Base-by-base conservation (phyloP, 2,113 vertebrate genomes). In the Myxocyprinus asiaticus region DNA sequence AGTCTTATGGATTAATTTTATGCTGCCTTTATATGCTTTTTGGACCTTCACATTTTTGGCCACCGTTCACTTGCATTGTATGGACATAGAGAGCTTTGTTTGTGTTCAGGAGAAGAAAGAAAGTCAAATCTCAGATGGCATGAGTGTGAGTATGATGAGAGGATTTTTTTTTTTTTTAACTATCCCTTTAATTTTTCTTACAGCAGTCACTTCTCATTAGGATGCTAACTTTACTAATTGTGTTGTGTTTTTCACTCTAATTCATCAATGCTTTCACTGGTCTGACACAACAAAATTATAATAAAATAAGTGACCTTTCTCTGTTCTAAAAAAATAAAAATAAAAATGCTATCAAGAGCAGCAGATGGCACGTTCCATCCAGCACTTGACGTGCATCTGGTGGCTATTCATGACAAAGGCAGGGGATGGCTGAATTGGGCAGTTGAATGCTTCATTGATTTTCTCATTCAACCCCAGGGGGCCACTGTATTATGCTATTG, bases 331-430 rank as follows among this genome's bases (percentile, higher is more conserved):
- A 33, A 33, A n/a, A n/a, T n/a, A n/a, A n/a, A 33, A 33, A 33
- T 33, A 33, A 33, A 33, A 33, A 33, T 43, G 65, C 48, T 83
- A 79, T 85, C 80, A 51, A 33, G n/a, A 9, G 44, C 56, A 78
- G 59, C 86, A 88, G 87, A 83, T 87, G 87, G 86, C 22, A 11
- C 63, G 55, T 81, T 80, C 67, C 47, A 70, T 76, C 71, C 70
- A 12, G 80, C 78, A 43, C 65, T 66, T 77, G 58, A 61, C 61
- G 44, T 58, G 69, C 73, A 71, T 76, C 56, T 83, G 80, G 47
- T 4, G 22, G 61, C 77, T 80, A 62, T 75, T 80, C 64, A 56
- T 61, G 66, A 83, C 79, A 81, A 70, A 76, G 59, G 51, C 63
- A 59, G 65, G 15, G 77, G 63, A 65, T 64, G 44, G 45, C 44